phyloP scores from a whole-genome alignment of 2,888 invertebrate genomes.

The Notocelia uddmanniana region DNA sequence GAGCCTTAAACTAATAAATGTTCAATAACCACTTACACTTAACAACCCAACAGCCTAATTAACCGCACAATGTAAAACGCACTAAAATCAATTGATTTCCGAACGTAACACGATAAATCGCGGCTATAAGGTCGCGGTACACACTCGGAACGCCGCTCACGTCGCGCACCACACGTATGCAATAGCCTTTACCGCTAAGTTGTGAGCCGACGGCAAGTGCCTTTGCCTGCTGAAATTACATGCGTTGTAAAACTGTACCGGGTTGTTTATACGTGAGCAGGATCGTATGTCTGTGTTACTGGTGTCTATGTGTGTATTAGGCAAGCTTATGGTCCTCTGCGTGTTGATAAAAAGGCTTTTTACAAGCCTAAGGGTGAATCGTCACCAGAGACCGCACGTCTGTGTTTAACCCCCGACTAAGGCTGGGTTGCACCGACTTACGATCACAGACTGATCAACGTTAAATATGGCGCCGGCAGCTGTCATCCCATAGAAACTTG shows the following conservation, averaged over 20 bases:
- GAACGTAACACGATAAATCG: conserved; percentile 45
- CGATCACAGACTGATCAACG: no score
- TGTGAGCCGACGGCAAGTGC: conserved; percentile 22
- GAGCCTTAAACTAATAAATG: no score
- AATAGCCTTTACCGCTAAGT: conserved; percentile 46
- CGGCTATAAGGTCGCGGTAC: conserved; percentile 49
- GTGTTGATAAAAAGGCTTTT: no score
- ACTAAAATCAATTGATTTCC: conserved; percentile 10
- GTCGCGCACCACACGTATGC: conserved; percentile 45
- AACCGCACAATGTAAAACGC: conserved; percentile 3
- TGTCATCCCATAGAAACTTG: no score
- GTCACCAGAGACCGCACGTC: no score
- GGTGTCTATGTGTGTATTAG: no score
- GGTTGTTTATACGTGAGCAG: conserved; percentile 2
- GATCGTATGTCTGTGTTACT: not conserved
- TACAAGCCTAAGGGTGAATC: no score
- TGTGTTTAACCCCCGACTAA: no score
- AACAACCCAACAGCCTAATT: not conserved
- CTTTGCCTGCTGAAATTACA: not conserved
- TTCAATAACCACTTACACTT: no score
- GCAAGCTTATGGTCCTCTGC: no score
- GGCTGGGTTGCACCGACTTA: no score
- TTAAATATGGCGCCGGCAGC: no score
- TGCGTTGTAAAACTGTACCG: not conserved
- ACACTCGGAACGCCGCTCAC: conserved; percentile 44